Conservation (phyloP, 2,888 invertebrate genomes). For the Gari tellinella region DNA sequence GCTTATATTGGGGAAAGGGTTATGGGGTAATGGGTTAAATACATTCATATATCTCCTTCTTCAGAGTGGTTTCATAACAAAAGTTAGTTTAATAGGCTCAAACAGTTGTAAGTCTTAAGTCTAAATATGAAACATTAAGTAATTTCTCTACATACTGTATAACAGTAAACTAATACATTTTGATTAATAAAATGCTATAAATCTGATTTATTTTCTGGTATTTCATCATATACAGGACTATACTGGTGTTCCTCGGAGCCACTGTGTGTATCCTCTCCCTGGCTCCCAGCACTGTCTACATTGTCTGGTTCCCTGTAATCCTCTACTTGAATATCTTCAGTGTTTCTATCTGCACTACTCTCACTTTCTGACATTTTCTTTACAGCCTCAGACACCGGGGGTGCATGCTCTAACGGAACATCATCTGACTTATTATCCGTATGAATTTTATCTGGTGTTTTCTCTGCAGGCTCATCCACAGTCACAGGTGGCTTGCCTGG, state of each 20-base stretch:
- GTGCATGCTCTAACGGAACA: conserved; percentile 53
- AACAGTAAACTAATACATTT: too few relatives aligned
- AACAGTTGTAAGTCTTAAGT: too few relatives aligned
- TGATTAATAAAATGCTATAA: conserved; percentile 19
- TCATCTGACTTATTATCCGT: conserved; percentile 33
- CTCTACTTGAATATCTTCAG: conserved; percentile 29
- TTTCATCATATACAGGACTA: conserved; percentile 54
- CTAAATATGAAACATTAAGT: too few relatives aligned
- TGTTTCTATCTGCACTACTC: neutral
- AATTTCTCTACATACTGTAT: too few relatives aligned
- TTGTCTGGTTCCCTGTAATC: conserved; percentile 47
- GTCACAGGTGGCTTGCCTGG: conserved; percentile 40
- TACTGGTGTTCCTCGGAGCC: conserved; percentile 37
- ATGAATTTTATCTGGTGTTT: conserved; percentile 31
- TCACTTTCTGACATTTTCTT: conserved; percentile 21
- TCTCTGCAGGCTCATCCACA: conserved; percentile 31
- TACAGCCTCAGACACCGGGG: conserved; percentile 34
- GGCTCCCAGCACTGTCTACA: conserved; percentile 1
- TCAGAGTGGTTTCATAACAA: too few relatives aligned
- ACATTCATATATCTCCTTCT: too few relatives aligned
- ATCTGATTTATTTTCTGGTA: conserved; percentile 37
- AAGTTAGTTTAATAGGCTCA: too few relatives aligned
- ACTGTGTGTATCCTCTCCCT: conserved; percentile 3
- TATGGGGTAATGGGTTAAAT: too few relatives aligned
- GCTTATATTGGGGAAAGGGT: too few relatives aligned